phyloP scores from a whole-genome alignment of 2,797 vertebrate genomes.

The Gadopsis bispinosus region DNA sequence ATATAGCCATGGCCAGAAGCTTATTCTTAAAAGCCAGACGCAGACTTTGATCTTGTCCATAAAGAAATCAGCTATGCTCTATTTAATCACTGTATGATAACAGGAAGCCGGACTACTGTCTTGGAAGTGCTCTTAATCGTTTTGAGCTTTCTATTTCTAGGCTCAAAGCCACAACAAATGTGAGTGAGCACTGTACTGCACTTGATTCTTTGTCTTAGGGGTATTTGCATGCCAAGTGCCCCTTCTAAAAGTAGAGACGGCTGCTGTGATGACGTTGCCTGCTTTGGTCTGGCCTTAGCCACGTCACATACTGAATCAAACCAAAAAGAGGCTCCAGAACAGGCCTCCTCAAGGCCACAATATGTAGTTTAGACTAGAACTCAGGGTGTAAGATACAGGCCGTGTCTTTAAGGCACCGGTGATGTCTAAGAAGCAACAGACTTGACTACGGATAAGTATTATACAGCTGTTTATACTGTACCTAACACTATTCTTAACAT shows the following conservation, averaged over 20 bases:
- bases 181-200: constrained; percentile 22
- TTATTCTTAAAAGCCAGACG: constrained; percentile 26
- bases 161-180: constrained; percentile 49
- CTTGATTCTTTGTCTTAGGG: constrained; percentile 38
- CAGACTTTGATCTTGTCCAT: constrained; percentile 44
- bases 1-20: neutral
- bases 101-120: constrained; percentile 16
- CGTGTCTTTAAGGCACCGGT: neutral
- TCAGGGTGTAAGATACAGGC: constrained; percentile 6
- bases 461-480: neutral
- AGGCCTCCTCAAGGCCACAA: constrained; percentile 27
- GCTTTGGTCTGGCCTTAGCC: constrained; percentile 31
- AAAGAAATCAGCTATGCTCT: constrained; percentile 24
- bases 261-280: constrained; percentile 26
- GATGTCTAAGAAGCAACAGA: constrained; percentile 20
- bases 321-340: constrained; percentile 11
- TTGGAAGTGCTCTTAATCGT: constrained; percentile 27
- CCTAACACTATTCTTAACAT: neutral
- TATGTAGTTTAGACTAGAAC: constrained; percentile 24
- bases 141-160: constrained; percentile 31
- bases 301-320: constrained; percentile 31
- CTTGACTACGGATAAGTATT: neutral
- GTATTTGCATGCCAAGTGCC: constrained; percentile 45
- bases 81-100: constrained; percentile 38
- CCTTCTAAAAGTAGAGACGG: constrained; percentile 38